Evolutionary conservation across 2,888 invertebrate genomes (phyloP).

Genomic region (Linnaemya vulpina): DNA sequence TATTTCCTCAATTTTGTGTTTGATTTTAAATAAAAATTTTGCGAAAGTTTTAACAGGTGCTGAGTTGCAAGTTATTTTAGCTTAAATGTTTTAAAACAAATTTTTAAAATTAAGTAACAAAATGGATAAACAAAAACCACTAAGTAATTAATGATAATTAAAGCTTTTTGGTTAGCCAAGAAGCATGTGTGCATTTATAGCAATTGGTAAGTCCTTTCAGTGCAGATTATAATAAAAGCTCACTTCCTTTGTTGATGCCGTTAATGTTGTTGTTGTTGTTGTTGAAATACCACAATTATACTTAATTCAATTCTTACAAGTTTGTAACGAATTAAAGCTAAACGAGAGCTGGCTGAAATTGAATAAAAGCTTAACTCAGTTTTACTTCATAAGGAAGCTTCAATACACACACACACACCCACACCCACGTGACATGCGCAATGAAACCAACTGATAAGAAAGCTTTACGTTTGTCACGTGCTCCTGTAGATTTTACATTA

Average conservation of each 20-base stretch:
- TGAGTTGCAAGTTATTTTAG: too few relatives aligned
- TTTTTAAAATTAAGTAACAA: background rate
- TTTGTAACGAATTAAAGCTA: constrained; percentile 28
- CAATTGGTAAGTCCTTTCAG: background rate
- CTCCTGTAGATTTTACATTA: constrained; percentile 62
- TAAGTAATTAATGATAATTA: background rate
- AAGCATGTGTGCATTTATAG: background rate
- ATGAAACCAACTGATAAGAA: constrained; percentile 72
- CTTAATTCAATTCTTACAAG: constrained; percentile 22
- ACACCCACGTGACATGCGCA: constrained; percentile 47
- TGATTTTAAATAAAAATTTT: too few relatives aligned
- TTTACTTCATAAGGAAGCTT: constrained; percentile 52
- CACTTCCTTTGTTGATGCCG: constrained; percentile 15
- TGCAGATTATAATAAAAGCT: background rate
- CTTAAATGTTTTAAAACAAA: background rate
- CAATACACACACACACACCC: background rate
- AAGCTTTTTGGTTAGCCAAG: background rate
- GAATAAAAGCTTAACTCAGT: constrained; percentile 34
- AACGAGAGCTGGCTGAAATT: background rate
- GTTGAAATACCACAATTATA: background rate
- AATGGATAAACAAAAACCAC: background rate
- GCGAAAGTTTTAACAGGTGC: too few relatives aligned
- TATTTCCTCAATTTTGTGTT: too few relatives aligned
- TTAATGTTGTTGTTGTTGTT: background rate
- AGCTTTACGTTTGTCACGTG: constrained; percentile 78